Percentiles rank a stretch among this genome's conserved stretches.
phyloP scores from a whole-genome alignment of 2,888 invertebrate species.

The Eupithecia pulchellata region DNA sequence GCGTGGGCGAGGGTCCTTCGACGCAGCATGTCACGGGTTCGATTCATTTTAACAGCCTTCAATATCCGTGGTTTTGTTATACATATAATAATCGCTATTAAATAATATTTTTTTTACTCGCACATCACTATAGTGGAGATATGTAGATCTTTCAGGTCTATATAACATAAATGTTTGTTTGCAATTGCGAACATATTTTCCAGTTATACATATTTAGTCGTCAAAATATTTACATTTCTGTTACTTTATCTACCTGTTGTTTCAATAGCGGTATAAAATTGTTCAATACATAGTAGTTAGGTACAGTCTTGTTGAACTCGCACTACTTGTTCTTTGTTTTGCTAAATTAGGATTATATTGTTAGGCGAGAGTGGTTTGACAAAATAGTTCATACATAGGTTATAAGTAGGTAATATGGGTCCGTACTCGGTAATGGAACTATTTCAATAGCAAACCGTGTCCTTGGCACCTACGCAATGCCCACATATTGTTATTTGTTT shows the following conservation, averaged over 20 bases:
- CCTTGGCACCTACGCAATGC: conserved; percentile 41
- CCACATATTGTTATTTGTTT: conserved; percentile 29
- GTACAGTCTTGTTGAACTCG: background rate
- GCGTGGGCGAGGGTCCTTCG: too few species aligned
- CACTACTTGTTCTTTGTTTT: background rate
- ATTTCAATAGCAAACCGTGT: conserved; percentile 24
- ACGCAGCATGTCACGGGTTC: too few species aligned
- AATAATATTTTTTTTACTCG: too few species aligned
- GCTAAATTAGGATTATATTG: background rate
- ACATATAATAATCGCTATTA: too few species aligned
- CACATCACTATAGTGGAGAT: too few species aligned
- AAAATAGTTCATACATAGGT: conserved; percentile 21
- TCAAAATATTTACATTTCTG: background rate
- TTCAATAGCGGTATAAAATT: background rate
- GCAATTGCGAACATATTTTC: background rate
- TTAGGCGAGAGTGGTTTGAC: background rate
- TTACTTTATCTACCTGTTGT: background rate
- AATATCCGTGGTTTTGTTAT: too few species aligned
- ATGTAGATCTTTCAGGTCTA: background rate
- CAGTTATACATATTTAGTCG: background rate
- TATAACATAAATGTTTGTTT: background rate
- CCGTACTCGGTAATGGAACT: conserved; percentile 21
- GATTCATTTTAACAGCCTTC: too few species aligned
- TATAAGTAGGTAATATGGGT: too few species aligned
- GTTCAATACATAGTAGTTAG: background rate